Evolutionary conservation across 2,888 invertebrate genomes (phyloP), one percentile per base, ranked within the genome.

Genomic region (Orchesella flavescens): DNA sequence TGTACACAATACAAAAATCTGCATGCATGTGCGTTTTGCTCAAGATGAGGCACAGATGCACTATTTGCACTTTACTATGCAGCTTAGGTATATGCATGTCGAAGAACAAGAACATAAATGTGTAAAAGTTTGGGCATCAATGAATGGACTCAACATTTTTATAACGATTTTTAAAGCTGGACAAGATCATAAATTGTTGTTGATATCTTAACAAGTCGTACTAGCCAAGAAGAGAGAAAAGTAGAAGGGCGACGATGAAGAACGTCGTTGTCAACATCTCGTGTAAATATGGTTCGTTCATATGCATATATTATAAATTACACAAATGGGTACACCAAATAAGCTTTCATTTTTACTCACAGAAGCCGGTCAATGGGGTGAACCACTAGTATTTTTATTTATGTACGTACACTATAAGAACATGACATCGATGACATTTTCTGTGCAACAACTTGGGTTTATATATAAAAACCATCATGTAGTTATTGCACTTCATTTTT

Each of bases 111-210:
- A 17, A n/a, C 55, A 34, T 34, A 2, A 34, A 34, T 34, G 34
- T 34, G 34, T 34, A 34, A 34, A 34, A 34, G 34, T 34, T 34
- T 34, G 34, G 34, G 34, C 34, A 34, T 34, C 34, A 34, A 34
- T 34, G 78, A 71, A 69, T 68, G 57, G 59, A 57, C 49, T 61
- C 68, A 49, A 24, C 57, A 57, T 61, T 71, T 61, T 24, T 43
- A 49, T 61, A 23, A 65, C 61, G 44, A 63, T 74, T 61, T 71
- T 71, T 24, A 24, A 44, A 19, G 15, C 83, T 77, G 83, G 80
- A 83, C 85, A 80, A 79, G 76, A 83, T 85, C 79, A 83, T 85
- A 85, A 85, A 85, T 85, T 83, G 63, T 72, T 71, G 73, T 61
- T 79, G 80, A 85, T 85, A 85, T 76, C 85, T 85, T 79, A 84